Conservation (phyloP, 2,797 vertebrate genomes). For the Gadopsis bispinosus region DNA sequence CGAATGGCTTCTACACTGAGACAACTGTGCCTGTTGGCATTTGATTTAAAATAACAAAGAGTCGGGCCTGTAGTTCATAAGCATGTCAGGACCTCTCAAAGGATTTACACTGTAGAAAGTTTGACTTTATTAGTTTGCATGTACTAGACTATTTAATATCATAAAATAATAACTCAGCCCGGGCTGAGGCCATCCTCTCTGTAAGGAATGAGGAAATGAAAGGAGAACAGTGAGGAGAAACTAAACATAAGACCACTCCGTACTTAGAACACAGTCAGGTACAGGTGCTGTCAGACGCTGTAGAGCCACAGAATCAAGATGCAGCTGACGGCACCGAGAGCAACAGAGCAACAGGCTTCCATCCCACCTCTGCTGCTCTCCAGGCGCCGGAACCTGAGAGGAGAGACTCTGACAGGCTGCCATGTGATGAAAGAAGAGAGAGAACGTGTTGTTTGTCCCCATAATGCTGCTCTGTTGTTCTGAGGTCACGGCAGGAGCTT, state of each 20-base stretch:
- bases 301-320: neutral
- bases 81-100: neutral
- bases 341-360: slow-evolving; percentile 3
- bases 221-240: neutral
- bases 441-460: slow-evolving; percentile 44
- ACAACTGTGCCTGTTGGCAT: slow-evolving; percentile 4
- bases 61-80: neutral
- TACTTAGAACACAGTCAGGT: neutral
- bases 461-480: slow-evolving; percentile 52
- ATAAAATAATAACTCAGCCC: neutral
- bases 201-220: slow-evolving; percentile 12
- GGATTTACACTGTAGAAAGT: neutral
- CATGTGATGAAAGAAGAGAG: slow-evolving; percentile 37
- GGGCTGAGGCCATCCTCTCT: neutral
- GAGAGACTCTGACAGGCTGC: slow-evolving; percentile 25
- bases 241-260: slow-evolving; percentile 1
- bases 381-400: slow-evolving; percentile 53
- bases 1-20: neutral
- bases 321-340: slow-evolving; percentile 1
- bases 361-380: slow-evolving; percentile 34
- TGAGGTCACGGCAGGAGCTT: slow-evolving; percentile 35
- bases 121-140: slow-evolving; percentile 11
- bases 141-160: slow-evolving; percentile 12
- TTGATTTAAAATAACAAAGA: slow-evolving; percentile 18
- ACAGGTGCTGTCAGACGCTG: neutral